Percentiles rank a stretch among this genome's conserved stretches.
Evolutionary conservation across 2,113 vertebrate species (phyloP).

Genomic region (Manacus vitellinus): DNA sequence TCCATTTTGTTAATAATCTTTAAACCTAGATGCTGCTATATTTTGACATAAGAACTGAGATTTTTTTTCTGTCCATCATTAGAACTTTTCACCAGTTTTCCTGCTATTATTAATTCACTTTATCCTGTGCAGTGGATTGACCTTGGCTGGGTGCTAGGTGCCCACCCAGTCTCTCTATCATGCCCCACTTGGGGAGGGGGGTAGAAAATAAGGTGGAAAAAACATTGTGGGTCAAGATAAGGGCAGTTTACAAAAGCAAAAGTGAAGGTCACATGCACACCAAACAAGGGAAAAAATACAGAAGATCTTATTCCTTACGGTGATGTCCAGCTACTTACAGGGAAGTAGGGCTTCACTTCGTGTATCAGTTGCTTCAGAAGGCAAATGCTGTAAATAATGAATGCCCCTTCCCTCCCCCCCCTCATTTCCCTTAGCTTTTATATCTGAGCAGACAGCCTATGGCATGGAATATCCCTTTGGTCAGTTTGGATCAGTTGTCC

Average conservation of each 20-base stretch:
- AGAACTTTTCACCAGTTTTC: not conserved
- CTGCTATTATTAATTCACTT: not conserved
- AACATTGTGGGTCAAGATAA: not conserved
- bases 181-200: fast-evolving
- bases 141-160: not conserved
- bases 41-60: not conserved
- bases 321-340: fast-evolving
- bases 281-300: fast-evolving
- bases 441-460: fast-evolving
- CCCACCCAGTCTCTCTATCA: not conserved
- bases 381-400: not conserved
- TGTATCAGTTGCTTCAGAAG: not conserved
- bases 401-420: not conserved
- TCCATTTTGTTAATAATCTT: not conserved
- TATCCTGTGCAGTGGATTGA: not conserved
- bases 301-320: not conserved
- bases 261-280: not conserved
- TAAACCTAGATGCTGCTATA: not conserved
- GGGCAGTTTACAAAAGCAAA: not conserved
- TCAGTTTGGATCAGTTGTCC: not conserved
- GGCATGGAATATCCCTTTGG: not conserved
- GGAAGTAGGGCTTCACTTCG: not conserved
- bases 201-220: not conserved
- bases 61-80: fast-evolving
- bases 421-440: not conserved